phyloP scores from a whole-genome alignment of 2,113 vertebrate genomes.

The Cottus gobio region DNA sequence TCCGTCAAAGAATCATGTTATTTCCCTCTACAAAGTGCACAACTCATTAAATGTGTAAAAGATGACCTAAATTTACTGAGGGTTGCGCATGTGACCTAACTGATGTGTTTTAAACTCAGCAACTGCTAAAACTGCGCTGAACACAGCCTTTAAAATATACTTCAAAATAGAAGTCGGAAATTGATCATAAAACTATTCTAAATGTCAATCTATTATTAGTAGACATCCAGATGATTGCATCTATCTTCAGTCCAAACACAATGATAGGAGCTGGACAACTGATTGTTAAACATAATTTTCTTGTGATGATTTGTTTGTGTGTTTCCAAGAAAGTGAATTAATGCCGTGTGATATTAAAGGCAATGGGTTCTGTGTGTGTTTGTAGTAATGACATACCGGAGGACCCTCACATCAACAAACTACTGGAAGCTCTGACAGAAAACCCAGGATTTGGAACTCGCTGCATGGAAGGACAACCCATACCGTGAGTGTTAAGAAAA shows the following conservation, averaged over 20 bases:
- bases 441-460: slow-evolving; percentile 91
- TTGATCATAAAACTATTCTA: neutral
- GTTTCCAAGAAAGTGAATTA: neutral
- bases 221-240: neutral
- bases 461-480: slow-evolving; percentile 87
- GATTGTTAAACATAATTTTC: neutral
- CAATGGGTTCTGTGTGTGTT: slow-evolving; percentile 5
- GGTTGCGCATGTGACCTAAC: neutral
- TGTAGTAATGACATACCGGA: slow-evolving; percentile 93
- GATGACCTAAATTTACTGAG: neutral
- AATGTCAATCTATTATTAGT: neutral
- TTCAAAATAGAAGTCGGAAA: neutral
- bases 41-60: slow-evolving; percentile 38
- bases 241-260: neutral
- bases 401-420: slow-evolving; percentile 85
- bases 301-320: neutral
- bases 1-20: too few relatives aligned
- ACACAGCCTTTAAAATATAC: neutral
- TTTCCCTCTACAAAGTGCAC: slow-evolving; percentile 8
- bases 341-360: neutral
- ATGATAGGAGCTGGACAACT: neutral
- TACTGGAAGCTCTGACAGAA: slow-evolving; percentile 86
- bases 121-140: neutral
- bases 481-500: slow-evolving; percentile 85
- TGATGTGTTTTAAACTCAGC: neutral